Base-by-base conservation (phyloP, 2,888 invertebrate species). In the Crematogaster levior region DNA sequence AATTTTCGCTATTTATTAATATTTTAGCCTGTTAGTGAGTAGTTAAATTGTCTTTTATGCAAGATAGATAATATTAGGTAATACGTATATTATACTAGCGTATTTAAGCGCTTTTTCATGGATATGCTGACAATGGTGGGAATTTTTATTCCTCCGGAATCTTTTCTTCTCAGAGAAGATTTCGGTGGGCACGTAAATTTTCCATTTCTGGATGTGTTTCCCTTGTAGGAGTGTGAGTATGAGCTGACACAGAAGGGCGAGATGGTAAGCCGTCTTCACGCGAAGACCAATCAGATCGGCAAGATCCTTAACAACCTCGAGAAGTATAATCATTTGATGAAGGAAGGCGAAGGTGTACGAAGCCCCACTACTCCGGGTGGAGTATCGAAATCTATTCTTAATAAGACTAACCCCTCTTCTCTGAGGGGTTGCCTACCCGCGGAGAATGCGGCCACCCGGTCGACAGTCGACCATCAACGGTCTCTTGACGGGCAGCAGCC, bases 181-280 rank as follows among this genome's bases (percentile, higher is more conserved):
- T 24, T 34, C 48, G 65, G 27, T 60, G 46, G 24, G 18, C 21
- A 65, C 75, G 56, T 46, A 61, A 72, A 79, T 86, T 89, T 74
- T 87, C 81, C 89, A 89, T 89, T 84, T 92, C 86, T 91, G 86
- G 91, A 88, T 90, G 86, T 91, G 84, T 92, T 92, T 92, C 91
- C 92, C 91, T 95, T 95, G 91, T 96, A 98, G 98, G 98, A 98
- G 96, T 98, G 98, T 96, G 99, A 99, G 95, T 96, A 97, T 96
- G 98, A 98, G 95, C 96, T 99, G 95, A 98, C 98, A 93, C 98
- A 99, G 96, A 99, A 99, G 95, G 98, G 98, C 92, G 98, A 98
- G 95, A 97, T 98, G 97, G 98, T 99, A 93, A 97, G 97, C 94
- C 97, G 98, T 92, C 97, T 99, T 92, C 99, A 99, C 95, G 97